A percentile compares a stretch with the other conserved stretches of the same genome.
phyloP scores from a whole-genome alignment of 2,888 invertebrate species.

The Carcina quercana region DNA sequence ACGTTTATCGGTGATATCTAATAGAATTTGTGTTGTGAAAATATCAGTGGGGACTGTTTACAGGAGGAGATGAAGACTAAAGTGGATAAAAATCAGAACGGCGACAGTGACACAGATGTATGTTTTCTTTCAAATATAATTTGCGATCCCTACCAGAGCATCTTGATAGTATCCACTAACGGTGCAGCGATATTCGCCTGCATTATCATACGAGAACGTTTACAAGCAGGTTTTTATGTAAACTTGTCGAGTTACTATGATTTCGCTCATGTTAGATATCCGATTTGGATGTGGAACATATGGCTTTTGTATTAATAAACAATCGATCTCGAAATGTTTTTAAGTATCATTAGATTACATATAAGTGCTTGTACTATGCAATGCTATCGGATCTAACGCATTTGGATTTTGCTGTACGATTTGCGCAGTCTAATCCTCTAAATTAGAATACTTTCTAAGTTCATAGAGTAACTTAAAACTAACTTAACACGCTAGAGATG shows the following conservation, averaged over 20 bases:
- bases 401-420: too few species aligned
- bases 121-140: constrained; percentile 39
- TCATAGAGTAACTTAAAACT: too few species aligned
- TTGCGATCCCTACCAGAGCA: constrained; percentile 18
- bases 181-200: constrained; percentile 19
- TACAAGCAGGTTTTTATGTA: constrained; percentile 13
- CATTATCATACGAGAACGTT: constrained; percentile 14
- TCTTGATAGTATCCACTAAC: constrained; percentile 22
- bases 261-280: too few species aligned
- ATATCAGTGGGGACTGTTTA: constrained; percentile 51
- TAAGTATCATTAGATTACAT: too few species aligned
- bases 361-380: too few species aligned
- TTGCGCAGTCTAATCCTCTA: too few species aligned
- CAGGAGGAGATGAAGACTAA: constrained; percentile 76
- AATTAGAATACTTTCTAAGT: too few species aligned
- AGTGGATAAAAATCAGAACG: constrained; percentile 72
- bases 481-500: too few species aligned
- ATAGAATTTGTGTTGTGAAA: constrained; percentile 45
- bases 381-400: too few species aligned
- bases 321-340: too few species aligned
- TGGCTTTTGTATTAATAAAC: too few species aligned
- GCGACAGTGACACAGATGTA: constrained; percentile 73
- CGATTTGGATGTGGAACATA: too few species aligned
- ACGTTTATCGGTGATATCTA: constrained; percentile 43
- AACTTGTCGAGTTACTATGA: constrained; percentile 2